Conservation (phyloP, 2,888 invertebrate species). For the Dasypolia templi region DNA sequence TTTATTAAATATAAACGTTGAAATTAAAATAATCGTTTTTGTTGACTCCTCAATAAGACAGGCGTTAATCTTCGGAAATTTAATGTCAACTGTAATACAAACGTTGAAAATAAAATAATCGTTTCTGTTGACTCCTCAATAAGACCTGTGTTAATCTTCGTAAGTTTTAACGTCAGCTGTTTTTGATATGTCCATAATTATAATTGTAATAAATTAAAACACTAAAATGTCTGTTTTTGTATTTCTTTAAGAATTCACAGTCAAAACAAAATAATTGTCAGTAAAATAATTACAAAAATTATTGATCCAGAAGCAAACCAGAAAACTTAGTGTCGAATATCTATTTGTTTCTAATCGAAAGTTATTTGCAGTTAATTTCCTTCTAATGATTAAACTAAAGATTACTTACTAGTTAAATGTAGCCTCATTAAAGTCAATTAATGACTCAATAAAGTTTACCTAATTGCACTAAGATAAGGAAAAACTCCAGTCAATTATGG, state of each 20-base stretch:
- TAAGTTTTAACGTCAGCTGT: conserved; percentile 7
- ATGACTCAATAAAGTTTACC: conserved; percentile 19
- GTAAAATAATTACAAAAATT: neutral
- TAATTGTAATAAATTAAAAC: neutral
- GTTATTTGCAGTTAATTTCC: neutral
- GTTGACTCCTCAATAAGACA: neutral
- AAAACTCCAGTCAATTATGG: neutral
- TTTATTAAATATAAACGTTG: conserved; percentile 73
- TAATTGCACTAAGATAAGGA: conserved; percentile 30
- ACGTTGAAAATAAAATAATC: conserved; percentile 45
- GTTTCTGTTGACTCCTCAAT: neutral
- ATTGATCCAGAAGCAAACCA: too few relatives aligned
- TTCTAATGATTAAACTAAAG: neutral
- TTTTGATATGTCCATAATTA: neutral
- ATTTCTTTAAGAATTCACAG: too few relatives aligned
- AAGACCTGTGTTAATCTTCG: neutral
- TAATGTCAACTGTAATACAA: conserved; percentile 64
- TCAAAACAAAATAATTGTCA: neutral
- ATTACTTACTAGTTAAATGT: conserved; percentile 2
- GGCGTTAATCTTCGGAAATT: conserved; percentile 1
- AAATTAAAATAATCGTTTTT: conserved; percentile 24
- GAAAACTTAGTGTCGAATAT: neutral
- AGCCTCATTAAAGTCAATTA: conserved; percentile 5
- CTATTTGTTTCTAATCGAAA: too few relatives aligned
- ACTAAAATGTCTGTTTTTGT: neutral